Evolutionary conservation across 2,797 vertebrate genomes (phyloP).

Genomic region (Melanogrammus aeglefinus): DNA sequence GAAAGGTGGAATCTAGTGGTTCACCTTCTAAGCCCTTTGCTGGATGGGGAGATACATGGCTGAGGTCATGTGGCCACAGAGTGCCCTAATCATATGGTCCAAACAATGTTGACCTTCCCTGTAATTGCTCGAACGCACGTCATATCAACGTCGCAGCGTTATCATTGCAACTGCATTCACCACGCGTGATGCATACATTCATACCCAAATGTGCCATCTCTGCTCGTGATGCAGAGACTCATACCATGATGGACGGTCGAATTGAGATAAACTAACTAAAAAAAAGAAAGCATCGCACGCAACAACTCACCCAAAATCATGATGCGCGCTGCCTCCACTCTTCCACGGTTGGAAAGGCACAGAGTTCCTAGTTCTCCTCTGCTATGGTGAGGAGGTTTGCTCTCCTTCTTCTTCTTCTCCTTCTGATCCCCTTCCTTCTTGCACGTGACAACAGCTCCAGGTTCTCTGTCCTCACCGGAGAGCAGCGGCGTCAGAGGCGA

Average conservation of each 20-base stretch:
- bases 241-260: background rate
- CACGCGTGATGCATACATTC: constrained; percentile 40
- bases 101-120: constrained; percentile 67
- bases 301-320: constrained; percentile 81
- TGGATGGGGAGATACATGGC: constrained; percentile 32
- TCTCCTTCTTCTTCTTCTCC: constrained; percentile 51
- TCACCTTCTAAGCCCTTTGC: constrained; percentile 26
- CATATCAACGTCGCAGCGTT: constrained; percentile 32
- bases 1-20: background rate
- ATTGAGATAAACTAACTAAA: constrained; percentile 45
- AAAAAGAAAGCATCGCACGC: constrained; percentile 32
- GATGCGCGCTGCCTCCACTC: constrained; percentile 56
- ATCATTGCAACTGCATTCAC: constrained; percentile 41
- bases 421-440: constrained; percentile 17
- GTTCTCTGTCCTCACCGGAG: constrained; percentile 57
- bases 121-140: constrained; percentile 63
- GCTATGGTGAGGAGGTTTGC: background rate
- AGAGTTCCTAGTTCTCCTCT: constrained; percentile 24
- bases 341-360: constrained; percentile 50
- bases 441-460: constrained; percentile 61
- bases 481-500: constrained; percentile 59
- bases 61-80: constrained; percentile 64
- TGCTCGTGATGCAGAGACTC: no score
- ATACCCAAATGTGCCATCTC: constrained; percentile 11
- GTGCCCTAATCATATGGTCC: constrained; percentile 43